These are phyloP conservation scores for Miniopterus natalensis DNA, from an alignment of 2,113 vertebrate species.

Conservation along the genomic window DNA sequence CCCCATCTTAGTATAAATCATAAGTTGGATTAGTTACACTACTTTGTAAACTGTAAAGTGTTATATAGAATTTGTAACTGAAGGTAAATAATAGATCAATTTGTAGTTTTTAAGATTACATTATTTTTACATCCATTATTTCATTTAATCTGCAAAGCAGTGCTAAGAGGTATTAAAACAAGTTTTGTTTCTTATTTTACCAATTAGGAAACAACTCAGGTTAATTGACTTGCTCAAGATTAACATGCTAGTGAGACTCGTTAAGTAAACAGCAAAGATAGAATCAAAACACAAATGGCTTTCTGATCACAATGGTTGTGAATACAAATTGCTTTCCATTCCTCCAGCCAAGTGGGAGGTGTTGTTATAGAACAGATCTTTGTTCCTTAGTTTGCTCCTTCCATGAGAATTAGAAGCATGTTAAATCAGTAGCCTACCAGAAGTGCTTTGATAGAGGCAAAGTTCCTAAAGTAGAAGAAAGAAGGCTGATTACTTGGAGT, in stretches of 20 bases:
- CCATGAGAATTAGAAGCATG: not conserved
- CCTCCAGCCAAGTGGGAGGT: not conserved
- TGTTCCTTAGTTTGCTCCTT: constrained; percentile 18
- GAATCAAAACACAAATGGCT: not conserved
- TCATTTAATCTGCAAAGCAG: constrained; percentile 26
- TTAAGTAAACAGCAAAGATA: constrained; percentile 4
- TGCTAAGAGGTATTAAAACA: constrained; percentile 25
- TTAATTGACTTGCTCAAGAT: constrained; percentile 7
- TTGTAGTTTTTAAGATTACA: constrained; percentile 44
- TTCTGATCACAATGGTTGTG: constrained; percentile 15
- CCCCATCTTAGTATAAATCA: constrained; percentile 13
- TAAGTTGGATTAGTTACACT: not conserved
- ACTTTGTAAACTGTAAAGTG: not conserved
- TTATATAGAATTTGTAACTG: constrained; percentile 28
- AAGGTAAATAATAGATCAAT: not conserved
- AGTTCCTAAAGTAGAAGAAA: not conserved
- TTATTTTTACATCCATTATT: constrained; percentile 26
- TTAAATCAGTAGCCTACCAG: not conserved
- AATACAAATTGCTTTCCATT: not conserved
- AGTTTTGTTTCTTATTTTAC: constrained; percentile 55
- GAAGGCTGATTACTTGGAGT: not conserved
- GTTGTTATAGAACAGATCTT: not conserved
- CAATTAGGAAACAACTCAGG: constrained; percentile 43
- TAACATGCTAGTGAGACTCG: not conserved
- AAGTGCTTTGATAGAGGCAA: constrained; percentile 36